Percentiles rank a stretch among this genome's conserved stretches.
Evolutionary conservation across 2,113 vertebrate species (phyloP).

Genomic region (Typhlomys cinereus): DNA sequence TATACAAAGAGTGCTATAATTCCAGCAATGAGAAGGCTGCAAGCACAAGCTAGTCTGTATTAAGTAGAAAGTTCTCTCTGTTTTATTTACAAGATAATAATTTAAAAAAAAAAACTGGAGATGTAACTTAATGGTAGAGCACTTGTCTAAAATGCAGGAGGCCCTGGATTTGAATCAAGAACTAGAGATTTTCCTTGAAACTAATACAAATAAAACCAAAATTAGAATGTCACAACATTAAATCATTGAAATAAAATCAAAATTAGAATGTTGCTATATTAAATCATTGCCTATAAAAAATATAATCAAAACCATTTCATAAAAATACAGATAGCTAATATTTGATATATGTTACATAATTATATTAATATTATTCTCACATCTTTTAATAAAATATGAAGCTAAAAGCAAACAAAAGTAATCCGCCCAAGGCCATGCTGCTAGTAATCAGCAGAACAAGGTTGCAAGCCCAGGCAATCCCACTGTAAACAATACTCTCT

Average conservation of each 20-base stretch:
- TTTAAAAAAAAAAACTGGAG: neutral
- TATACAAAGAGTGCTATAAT: neutral
- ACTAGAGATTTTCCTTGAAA: neutral
- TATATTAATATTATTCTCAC: neutral
- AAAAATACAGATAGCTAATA: slow-evolving; percentile 30
- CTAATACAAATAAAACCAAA: neutral
- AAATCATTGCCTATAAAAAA: neutral
- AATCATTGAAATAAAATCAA: slow-evolving; percentile 3
- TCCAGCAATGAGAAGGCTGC: neutral
- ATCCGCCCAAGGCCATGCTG: neutral
- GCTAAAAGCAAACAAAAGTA: neutral
- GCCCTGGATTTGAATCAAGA: neutral
- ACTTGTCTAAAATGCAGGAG: neutral
- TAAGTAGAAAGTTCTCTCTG: neutral
- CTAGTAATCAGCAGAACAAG: neutral
- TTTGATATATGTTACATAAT: neutral
- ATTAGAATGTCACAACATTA: too few relatives aligned
- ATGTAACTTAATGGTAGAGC: neutral
- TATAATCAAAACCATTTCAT: neutral
- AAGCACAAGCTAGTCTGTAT: neutral
- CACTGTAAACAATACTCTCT: neutral
- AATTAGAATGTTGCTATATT: slow-evolving; percentile 2
- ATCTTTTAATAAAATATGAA: neutral
- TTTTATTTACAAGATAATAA: too few relatives aligned
- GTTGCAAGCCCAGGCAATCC: neutral